Base-by-base conservation (phyloP, 64 coral and sea anemone genomes). In the Platygyra sinensis region DNA sequence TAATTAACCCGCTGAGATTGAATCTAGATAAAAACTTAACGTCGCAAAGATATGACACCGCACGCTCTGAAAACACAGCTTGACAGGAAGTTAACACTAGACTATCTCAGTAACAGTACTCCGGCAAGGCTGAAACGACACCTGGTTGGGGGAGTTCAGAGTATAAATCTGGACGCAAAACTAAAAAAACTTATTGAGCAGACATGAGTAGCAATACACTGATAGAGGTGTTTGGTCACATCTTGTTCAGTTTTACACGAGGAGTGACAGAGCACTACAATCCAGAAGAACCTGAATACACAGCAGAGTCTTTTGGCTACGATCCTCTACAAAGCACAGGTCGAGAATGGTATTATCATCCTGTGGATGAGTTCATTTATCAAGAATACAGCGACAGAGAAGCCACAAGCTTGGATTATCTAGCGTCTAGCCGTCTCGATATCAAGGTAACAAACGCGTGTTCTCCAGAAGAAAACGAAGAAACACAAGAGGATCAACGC, bases 331-430 rank as follows among this genome's bases (percentile, higher is more conserved):
- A 29, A 69, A 69, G n/a, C 65, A 69, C 65, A 24, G 65, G 65
- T 69, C 65, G 65, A 69, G 65, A 69, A 69, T 69, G 65, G 65
- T 69, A 69, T 69, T 69, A 29, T 69, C 65, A 69, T 69, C 65
- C 65, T 69, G 65, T 25, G 4, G 65, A 69, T n/a, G 65, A 69
- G 65, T 25, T 69, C 10, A 69, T 69, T 25, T 69, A 25, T 69
- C 65, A 69, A 25, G 65, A 69, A 29, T 69, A 29, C 65, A 69
- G 65, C 65, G 65, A 69, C 24, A 69, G 65, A 69, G 25, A 10
- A 10, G 65, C 22, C 65, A 69, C 65, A 69, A 25, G 22, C 25
- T n/a, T 69, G 10, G 22, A 24, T 1, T 69, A n/a, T 69, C 9
- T 69, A 10, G 22, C 22, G 20, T 69, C 65, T n/a, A 25, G 22